Percentiles rank a stretch among this genome's conserved stretches.
phyloP scores from a whole-genome alignment of 2,888 invertebrate species.

The Nezara viridula region DNA sequence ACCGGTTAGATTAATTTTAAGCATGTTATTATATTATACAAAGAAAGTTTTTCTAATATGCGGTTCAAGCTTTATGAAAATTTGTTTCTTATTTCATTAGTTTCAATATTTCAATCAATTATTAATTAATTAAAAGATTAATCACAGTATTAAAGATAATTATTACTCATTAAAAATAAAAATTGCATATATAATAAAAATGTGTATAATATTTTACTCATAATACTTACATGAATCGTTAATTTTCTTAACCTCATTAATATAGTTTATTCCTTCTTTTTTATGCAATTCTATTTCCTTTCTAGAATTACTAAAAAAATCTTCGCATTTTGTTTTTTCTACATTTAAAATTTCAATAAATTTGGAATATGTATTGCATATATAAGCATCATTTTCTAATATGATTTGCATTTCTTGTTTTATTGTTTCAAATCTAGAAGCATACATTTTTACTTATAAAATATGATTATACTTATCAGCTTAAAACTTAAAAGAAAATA shows the following conservation, averaged over 20 bases:
- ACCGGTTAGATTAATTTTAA: too few species aligned
- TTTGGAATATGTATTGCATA: conserved; percentile 21
- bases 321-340: conserved; percentile 31
- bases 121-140: background rate
- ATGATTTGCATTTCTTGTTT: conserved; percentile 48
- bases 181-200: background rate
- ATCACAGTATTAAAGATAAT: background rate
- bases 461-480: background rate
- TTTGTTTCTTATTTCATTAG: background rate
- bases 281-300: conserved; percentile 19
- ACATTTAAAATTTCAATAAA: conserved; percentile 37
- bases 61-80: too few species aligned
- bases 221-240: conserved; percentile 22
- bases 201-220: background rate
- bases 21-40: too few species aligned
- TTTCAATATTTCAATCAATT: background rate
- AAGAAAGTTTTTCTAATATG: too few species aligned
- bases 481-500: background rate
- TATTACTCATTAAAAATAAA: background rate
- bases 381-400: conserved; percentile 47
- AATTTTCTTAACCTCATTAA: conserved; percentile 31
- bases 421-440: conserved; percentile 33
- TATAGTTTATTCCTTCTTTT: conserved; percentile 44
- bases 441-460: background rate
- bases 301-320: conserved; percentile 5